Conservation (phyloP, 2,888 invertebrate species). For the Tenthredo notha region DNA sequence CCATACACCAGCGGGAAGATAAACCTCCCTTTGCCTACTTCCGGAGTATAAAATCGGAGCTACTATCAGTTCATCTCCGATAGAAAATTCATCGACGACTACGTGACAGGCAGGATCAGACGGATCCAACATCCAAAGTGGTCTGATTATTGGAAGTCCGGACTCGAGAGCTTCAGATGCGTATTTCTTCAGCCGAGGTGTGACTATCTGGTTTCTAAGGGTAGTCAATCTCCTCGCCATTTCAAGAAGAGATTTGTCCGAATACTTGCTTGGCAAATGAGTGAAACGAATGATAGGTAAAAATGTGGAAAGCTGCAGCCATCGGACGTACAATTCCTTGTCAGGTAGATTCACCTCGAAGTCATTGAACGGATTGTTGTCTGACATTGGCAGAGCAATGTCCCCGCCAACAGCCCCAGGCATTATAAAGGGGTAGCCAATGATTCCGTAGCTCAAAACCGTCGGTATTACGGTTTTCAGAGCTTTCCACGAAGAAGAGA, state of each 20-base stretch:
- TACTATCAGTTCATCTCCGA: slow-evolving; percentile 94
- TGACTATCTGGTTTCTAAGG: slow-evolving; percentile 87
- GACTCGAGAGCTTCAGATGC: slow-evolving; percentile 89
- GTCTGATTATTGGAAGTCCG: slow-evolving; percentile 91
- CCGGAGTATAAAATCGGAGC: slow-evolving; percentile 90
- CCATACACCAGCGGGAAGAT: slow-evolving; percentile 95
- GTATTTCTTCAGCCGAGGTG: slow-evolving; percentile 88
- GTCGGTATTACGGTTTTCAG: slow-evolving; percentile 91
- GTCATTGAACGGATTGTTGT: slow-evolving; percentile 87
- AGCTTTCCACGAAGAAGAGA: slow-evolving; percentile 94
- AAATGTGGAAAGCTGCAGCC: slow-evolving; percentile 95
- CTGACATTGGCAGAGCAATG: slow-evolving; percentile 83
- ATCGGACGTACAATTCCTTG: slow-evolving; percentile 91
- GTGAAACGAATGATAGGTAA: slow-evolving; percentile 96
- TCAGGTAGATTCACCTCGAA: slow-evolving; percentile 88
- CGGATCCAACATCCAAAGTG: slow-evolving; percentile 94
- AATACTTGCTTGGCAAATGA: slow-evolving; percentile 93
- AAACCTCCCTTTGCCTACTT: slow-evolving; percentile 88
- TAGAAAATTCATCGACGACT: slow-evolving; percentile 91
- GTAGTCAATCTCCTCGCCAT: slow-evolving; percentile 88
- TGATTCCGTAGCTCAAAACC: slow-evolving; percentile 91
- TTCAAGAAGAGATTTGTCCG: slow-evolving; percentile 87
- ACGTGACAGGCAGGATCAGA: slow-evolving; percentile 88
- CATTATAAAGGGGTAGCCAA: slow-evolving; percentile 95
- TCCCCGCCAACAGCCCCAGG: slow-evolving; percentile 97